Conservation (phyloP, 2,888 invertebrate genomes). For the Oscheius sp. region DNA sequence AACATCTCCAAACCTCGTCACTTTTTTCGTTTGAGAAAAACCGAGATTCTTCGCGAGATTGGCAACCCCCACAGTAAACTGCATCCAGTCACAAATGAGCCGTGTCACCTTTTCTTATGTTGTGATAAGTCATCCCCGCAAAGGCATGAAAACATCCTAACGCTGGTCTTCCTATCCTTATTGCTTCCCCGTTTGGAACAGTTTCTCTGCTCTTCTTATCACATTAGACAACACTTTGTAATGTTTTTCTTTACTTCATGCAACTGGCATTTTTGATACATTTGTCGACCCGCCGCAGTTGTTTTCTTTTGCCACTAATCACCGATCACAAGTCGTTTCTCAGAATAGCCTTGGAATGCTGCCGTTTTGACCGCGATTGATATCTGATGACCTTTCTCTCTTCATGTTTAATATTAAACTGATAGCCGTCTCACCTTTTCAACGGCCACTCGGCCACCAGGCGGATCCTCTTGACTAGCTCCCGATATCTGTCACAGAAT, state of each 20-base stretch:
- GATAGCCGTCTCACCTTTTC: slow-evolving; percentile 18
- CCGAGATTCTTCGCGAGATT: too few relatives aligned
- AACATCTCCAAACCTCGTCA: too few relatives aligned
- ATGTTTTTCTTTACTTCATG: neutral
- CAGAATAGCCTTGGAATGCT: slow-evolving; percentile 13
- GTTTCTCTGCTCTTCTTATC: neutral
- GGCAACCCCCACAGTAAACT: too few relatives aligned
- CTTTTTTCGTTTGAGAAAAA: too few relatives aligned
- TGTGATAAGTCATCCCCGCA: too few relatives aligned
- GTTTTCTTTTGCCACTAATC: slow-evolving; percentile 27
- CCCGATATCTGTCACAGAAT: neutral
- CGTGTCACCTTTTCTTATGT: too few relatives aligned
- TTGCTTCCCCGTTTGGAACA: too few relatives aligned
- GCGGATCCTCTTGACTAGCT: neutral
- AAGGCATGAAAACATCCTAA: too few relatives aligned
- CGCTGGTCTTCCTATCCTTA: too few relatives aligned
- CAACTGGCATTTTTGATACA: slow-evolving; percentile 7
- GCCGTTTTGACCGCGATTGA: slow-evolving; percentile 20
- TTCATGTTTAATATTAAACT: slow-evolving; percentile 30
- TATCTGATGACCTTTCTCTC: slow-evolving; percentile 26
- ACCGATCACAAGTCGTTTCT: neutral
- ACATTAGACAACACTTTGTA: neutral
- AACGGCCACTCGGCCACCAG: neutral
- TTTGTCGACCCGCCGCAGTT: slow-evolving; percentile 2
- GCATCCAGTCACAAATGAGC: too few relatives aligned